phyloP scores from a whole-genome alignment of 2,888 invertebrate genomes.

The Phoenoteleia sp. region DNA sequence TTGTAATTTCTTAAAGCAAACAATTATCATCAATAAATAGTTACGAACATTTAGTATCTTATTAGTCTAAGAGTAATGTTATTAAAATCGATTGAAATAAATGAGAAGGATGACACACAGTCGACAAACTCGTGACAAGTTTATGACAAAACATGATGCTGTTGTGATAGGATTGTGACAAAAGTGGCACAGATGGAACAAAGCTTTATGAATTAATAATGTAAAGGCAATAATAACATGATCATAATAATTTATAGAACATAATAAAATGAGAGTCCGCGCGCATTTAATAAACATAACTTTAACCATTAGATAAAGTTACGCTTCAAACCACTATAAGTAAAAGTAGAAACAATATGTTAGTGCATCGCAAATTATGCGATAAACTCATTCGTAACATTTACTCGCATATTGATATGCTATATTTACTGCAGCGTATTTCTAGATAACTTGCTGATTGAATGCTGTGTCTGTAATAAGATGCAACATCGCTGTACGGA shows the following conservation, averaged over 20 bases:
- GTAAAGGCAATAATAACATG: constrained; percentile 8
- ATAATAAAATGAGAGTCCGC: constrained; percentile 39
- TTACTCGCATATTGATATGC: constrained; percentile 42
- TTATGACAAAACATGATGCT: constrained; percentile 40
- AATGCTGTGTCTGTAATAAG: no score
- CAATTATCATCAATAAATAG: no score
- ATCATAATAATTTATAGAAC: constrained; percentile 36
- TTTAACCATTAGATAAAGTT: constrained; percentile 21
- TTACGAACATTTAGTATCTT: no score
- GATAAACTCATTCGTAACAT: constrained; percentile 2
- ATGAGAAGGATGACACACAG: background rate
- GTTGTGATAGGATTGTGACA: constrained; percentile 22
- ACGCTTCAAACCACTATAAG: background rate
- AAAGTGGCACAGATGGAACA: constrained; percentile 36
- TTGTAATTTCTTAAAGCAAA: no score
- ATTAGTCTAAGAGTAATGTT: background rate
- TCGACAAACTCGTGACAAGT: constrained; percentile 42
- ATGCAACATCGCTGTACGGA: no score
- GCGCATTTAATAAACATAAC: constrained; percentile 9
- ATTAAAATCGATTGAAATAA: background rate
- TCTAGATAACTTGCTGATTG: background rate
- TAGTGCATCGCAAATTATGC: constrained; percentile 27
- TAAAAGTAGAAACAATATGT: constrained; percentile 33
- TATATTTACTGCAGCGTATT: constrained; percentile 10
- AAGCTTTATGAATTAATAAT: constrained; percentile 14